phyloP scores from a whole-genome alignment of 2,797 vertebrate species.

The Tragopan temminckii region DNA sequence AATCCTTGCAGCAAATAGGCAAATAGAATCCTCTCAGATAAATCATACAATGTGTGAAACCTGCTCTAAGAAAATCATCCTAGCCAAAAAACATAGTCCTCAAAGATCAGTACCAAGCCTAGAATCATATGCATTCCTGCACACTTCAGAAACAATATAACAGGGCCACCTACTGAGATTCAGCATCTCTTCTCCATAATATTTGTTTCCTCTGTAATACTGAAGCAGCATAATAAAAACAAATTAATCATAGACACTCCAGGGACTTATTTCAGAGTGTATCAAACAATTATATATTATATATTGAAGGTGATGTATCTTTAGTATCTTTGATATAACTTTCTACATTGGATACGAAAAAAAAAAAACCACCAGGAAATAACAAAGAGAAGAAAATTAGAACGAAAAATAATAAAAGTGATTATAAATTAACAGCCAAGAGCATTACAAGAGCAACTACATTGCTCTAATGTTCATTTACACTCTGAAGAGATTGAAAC shows the following conservation, averaged over 20 bases:
- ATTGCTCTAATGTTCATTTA: not conserved
- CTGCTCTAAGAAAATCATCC: not conserved
- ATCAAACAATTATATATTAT: conserved; percentile 30
- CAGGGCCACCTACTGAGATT: not conserved
- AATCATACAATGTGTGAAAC: not conserved
- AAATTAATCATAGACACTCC: conserved; percentile 21
- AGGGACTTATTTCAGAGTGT: conserved; percentile 30
- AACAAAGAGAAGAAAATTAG: not conserved
- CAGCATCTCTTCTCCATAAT: not conserved
- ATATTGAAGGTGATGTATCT: not conserved
- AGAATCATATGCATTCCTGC: not conserved
- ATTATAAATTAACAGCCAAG: not conserved
- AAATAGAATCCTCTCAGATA: not conserved
- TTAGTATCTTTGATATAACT: conserved; percentile 25
- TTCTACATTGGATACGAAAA: not conserved
- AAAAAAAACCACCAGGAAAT: not conserved
- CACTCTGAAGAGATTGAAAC: not conserved
- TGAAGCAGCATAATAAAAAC: conserved; percentile 22
- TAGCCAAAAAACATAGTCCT: not conserved
- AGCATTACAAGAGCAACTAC: not conserved
- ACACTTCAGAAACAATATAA: not conserved
- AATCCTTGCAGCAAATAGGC: not conserved
- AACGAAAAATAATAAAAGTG: not conserved
- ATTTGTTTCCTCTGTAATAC: conserved; percentile 25
- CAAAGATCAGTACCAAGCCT: not conserved